These are phyloP conservation scores for Pempheris klunzingeri DNA, from an alignment of 2,797 vertebrate genomes.

Conservation along the genomic window DNA sequence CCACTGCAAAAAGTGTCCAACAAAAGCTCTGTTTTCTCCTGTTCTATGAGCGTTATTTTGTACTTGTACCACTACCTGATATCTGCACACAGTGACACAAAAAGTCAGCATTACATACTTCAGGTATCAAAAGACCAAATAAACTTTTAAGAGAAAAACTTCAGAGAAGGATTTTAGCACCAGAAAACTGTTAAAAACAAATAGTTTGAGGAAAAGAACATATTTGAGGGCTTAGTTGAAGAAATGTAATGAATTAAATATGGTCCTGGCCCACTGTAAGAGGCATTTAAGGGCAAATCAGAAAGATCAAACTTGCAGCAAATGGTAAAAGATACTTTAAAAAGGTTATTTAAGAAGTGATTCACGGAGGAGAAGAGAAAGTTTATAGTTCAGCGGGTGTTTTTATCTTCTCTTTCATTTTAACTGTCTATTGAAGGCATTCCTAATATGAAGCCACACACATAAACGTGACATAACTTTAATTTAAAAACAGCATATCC, in stretches of 20 bases:
- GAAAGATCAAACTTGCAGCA: neutral
- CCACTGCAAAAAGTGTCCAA: neutral
- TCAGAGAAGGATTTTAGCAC: neutral
- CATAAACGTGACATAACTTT: neutral
- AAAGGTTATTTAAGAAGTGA: neutral
- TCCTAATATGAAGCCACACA: too few relatives aligned
- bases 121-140: too few relatives aligned
- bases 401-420: neutral
- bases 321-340: neutral
- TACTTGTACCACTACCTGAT: neutral
- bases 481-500: neutral
- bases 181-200: neutral
- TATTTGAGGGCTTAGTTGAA: too few relatives aligned
- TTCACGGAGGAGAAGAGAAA: neutral
- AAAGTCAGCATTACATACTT: too few relatives aligned
- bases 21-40: neutral
- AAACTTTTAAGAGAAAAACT: neutral
- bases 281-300: neutral
- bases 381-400: neutral
- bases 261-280: neutral
- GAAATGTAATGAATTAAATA: neutral
- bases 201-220: too few relatives aligned
- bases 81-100: too few relatives aligned
- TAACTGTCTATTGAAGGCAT: neutral
- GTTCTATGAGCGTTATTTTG: too few relatives aligned